A percentile compares a stretch with the other conserved stretches of the same genome.
Evolutionary conservation across 2,113 vertebrate genomes (phyloP).

Genomic region (Notothenia coriiceps): DNA sequence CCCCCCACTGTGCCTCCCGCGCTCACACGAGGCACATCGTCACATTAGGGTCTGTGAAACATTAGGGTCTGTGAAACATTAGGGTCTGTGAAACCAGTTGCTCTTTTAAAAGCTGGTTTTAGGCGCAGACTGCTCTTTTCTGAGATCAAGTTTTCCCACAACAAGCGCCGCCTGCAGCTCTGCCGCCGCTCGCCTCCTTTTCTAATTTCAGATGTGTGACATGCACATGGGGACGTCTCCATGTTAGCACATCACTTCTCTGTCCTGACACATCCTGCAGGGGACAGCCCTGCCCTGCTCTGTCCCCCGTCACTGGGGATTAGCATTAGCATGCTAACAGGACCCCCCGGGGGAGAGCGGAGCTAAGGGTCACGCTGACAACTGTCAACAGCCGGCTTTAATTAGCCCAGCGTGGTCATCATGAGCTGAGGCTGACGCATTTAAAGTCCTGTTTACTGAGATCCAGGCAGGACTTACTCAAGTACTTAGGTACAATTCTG

Average conservation of each 20-base stretch:
- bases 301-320: conserved; percentile 82
- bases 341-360: conserved; percentile 61
- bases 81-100: conserved; percentile 66
- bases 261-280: conserved; percentile 79
- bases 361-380: conserved; percentile 71
- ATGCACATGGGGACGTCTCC: conserved; percentile 76
- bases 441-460: conserved; percentile 16
- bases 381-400: conserved; percentile 80
- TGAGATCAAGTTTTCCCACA: conserved; percentile 65
- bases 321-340: conserved; percentile 84
- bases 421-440: conserved; percentile 24
- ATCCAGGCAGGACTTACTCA: not conserved
- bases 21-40: conserved; percentile 35
- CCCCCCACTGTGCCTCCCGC: conserved; percentile 9
- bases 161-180: conserved; percentile 72
- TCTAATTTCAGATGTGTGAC: conserved; percentile 84
- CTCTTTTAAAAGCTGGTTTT: conserved; percentile 68
- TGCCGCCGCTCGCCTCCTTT: conserved; percentile 74
- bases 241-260: conserved; percentile 81
- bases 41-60: conserved; percentile 61
- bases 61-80: no score
- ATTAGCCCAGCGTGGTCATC: conserved; percentile 69
- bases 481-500: no score
- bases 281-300: conserved; percentile 75
- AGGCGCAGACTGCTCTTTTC: conserved; percentile 77